Base-by-base conservation (phyloP, 2,113 vertebrate species). In the Andinoacara biseriatus region DNA sequence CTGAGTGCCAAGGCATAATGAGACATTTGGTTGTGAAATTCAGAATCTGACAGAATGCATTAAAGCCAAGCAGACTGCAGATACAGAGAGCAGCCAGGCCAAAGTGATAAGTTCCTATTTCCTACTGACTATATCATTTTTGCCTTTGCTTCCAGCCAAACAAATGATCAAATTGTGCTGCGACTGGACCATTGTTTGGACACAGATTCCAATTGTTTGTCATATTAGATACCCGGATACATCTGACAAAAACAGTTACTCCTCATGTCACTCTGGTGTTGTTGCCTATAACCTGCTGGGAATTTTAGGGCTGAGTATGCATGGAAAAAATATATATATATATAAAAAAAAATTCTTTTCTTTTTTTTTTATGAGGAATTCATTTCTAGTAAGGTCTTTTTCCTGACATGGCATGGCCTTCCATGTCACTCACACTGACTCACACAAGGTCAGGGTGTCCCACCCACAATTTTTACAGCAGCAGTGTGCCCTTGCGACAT, bases 11-110 rank as follows among this genome's bases (percentile, higher is more conserved):
- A 91, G 35, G 84, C 92, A 88, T 95, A 95, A 95, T 93, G 90
- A 94, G 91, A 93, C 91, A 91, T 93, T 94, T 90, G 93, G 88
- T 94, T 93, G 92, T 93, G 90, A 93, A 94, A 94, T 93, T 94
- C 90, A 49, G 82, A 94, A 94, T 95, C 92, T 95, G 94, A 95
- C 94, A 95, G 91, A 93, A 93, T 90, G 88, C 92, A 94, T 95
- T 95, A 95, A 93, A 92, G 87, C 89, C 82, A 61, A 89, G 85
- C 86, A 92, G 89, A 86, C 87, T 90, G 90, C 92, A 91, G 90
- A 93, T 89, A 89, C 79, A 15, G 81, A 76, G 87, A 90, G 85
- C 76, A 69, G 90, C 76, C 78, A 31, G 87, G 88, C 87, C 89
- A 87, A 90, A 92, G 82, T 85, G 88, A 93, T 89, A 91, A 87